Percentiles rank a stretch among this genome's conserved stretches.
Conservation (phyloP, 2,113 vertebrate species). For the Ceyx margarethae region DNA sequence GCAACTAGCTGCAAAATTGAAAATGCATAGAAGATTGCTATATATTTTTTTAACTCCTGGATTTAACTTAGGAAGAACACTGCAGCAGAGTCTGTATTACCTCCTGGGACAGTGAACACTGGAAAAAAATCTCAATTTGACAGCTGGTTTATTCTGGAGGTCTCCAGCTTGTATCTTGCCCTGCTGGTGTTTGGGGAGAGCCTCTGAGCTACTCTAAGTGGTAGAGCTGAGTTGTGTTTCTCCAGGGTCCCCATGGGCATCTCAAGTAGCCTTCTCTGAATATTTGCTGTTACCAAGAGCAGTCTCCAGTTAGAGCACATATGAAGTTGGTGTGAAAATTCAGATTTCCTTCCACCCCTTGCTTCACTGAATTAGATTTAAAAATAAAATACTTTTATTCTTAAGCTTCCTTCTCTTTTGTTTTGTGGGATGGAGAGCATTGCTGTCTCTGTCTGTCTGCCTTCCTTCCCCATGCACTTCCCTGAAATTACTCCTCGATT, state of each 20-base stretch:
- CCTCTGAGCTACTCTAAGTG: rapidly evolving
- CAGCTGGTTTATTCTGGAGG: not conserved
- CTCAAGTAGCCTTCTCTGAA: not conserved
- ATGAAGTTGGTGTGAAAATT: not conserved
- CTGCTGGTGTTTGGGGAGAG: not conserved
- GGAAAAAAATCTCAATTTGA: not conserved
- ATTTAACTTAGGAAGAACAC: not conserved
- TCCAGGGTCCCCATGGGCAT: not conserved
- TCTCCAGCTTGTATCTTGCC: not conserved
- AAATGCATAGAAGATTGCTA: not conserved
- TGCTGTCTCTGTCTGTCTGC: not conserved
- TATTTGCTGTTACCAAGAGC: not conserved
- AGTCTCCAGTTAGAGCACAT: not conserved
- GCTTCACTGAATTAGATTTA: not conserved
- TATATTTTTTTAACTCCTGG: not conserved
- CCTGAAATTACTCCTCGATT: slow-evolving; percentile 4
- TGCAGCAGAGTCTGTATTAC: not conserved
- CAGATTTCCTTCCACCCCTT: not conserved
- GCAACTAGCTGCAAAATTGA: not conserved
- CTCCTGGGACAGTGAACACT: not conserved
- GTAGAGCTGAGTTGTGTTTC: not conserved
- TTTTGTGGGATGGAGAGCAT: not conserved
- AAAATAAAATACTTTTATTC: slow-evolving; percentile 21
- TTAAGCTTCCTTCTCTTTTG: slow-evolving; percentile 16
- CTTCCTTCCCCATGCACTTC: not conserved